Base-by-base conservation (phyloP, 2,888 invertebrate genomes). In the Heteromurus nitidus region DNA sequence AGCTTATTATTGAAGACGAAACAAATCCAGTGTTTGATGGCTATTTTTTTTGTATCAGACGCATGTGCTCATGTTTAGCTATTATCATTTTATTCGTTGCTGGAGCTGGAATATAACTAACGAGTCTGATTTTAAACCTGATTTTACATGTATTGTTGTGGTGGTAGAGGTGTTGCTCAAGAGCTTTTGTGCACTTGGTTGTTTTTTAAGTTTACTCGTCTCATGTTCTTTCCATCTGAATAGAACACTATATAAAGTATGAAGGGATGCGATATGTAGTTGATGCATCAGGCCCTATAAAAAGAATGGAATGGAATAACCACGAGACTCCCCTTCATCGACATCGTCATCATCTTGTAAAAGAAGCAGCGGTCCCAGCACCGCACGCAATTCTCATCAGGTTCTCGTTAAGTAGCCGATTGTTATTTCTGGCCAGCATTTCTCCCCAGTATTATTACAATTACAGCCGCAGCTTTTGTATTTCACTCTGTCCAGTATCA, bases 361-460 rank as follows among this genome's bases (percentile, higher is more conserved):
- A 67, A 67, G 13, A 77, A 55, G 50, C 65, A 60, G 62, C 72
- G 65, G 64, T 65, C 22, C 22, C 47, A 28, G 42, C 65, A 67
- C 62, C 26, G 55, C 80, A 73, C 64, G 74, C 75, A 74, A 75
- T 81, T 68, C 67, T 65, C 26, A 55, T 7, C 28, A 50, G 24
- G 22, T 55, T 42, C 77, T 80, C 80, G 80, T 80, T 80, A 80
- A 72, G 67, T 67, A 64, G 74, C 62, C 64, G 75, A 75, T 81
- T 82, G 62, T 77, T 68, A 72, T 77, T 72, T 77, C 81, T 75
- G 75, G 69, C 70, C 36, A n/a, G 26, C 62, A 67, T 76, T 81
- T 73, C 77, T 67, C 73, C 73, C 67, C 31, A 75, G 47, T 72
- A 77, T 72, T 77, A 73, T 72, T 82, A 72, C 70, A 75, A 82